Percentiles rank a stretch among this genome's conserved stretches.
Conservation (phyloP, 2,113 vertebrate species). For the Poecile atricapillus region DNA sequence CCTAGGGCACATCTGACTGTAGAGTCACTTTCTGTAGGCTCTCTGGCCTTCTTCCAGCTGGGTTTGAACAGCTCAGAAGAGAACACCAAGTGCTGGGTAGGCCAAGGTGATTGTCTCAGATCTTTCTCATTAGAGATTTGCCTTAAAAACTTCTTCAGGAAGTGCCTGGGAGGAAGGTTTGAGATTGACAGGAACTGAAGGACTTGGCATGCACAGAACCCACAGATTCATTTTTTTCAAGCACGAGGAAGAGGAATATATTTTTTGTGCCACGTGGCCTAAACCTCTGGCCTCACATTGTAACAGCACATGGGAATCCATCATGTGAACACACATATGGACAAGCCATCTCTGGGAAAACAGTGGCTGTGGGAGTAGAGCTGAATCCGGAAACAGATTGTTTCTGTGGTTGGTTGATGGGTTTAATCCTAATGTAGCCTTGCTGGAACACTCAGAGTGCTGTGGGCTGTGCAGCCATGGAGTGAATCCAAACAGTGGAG, state of each 20-base stretch:
- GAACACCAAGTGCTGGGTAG: not conserved
- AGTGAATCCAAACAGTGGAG: not conserved
- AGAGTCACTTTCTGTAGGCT: not conserved
- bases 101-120: not conserved
- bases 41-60: not conserved
- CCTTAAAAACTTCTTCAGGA: not conserved
- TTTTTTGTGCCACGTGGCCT: not conserved
- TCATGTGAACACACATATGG: not conserved
- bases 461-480: not conserved
- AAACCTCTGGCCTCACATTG: not conserved
- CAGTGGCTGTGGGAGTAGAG: not conserved
- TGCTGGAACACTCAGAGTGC: not conserved
- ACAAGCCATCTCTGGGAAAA: not conserved
- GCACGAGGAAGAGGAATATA: not conserved
- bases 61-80: not conserved
- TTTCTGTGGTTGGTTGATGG: not conserved
- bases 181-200: not conserved
- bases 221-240: not conserved
- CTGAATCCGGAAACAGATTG: not conserved
- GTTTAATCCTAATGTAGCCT: not conserved
- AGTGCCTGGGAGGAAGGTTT: not conserved
- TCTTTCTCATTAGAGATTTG: not conserved
- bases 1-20: not conserved
- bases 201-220: not conserved
- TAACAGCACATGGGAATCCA: not conserved